Evolutionary conservation across 2,888 invertebrate species (phyloP).

Genomic region (Pemphredon lugubris): DNA sequence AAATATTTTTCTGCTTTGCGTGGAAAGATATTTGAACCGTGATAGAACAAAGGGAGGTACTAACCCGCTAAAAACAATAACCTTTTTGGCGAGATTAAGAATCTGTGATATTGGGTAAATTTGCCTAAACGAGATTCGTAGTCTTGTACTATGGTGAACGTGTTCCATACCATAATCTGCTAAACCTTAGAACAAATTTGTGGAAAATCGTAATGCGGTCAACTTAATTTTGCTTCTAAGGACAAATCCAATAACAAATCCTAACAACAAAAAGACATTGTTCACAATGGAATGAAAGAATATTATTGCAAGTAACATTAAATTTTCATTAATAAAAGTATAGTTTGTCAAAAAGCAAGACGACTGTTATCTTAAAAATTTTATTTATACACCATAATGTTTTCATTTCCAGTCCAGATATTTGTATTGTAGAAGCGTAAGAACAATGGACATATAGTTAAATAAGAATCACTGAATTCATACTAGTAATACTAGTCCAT

Average conservation of each 20-base stretch:
- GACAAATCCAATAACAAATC: conserved; percentile 23
- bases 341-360: conserved; percentile 20
- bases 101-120: conserved; percentile 55
- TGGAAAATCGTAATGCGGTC: conserved; percentile 13
- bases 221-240: conserved; percentile 23
- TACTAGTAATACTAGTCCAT: neutral
- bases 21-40: neutral
- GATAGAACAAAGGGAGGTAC: neutral
- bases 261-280: neutral
- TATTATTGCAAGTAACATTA: conserved; percentile 23
- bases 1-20: neutral
- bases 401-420: conserved; percentile 31
- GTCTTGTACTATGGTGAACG: conserved; percentile 20
- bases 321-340: conserved; percentile 37
- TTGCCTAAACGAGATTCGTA: conserved; percentile 36
- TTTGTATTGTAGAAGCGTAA: conserved; percentile 15
- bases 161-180: conserved; percentile 30
- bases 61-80: neutral
- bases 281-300: conserved; percentile 2
- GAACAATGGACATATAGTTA: too few species aligned
- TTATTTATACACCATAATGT: conserved; percentile 44
- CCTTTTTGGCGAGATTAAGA: conserved; percentile 47
- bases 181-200: conserved; percentile 28
- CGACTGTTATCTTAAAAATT: conserved; percentile 29
- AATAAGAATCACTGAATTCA: conserved; percentile 17